phyloP scores from a whole-genome alignment of 2,797 vertebrate species.

The Sebastes wilsoni region DNA sequence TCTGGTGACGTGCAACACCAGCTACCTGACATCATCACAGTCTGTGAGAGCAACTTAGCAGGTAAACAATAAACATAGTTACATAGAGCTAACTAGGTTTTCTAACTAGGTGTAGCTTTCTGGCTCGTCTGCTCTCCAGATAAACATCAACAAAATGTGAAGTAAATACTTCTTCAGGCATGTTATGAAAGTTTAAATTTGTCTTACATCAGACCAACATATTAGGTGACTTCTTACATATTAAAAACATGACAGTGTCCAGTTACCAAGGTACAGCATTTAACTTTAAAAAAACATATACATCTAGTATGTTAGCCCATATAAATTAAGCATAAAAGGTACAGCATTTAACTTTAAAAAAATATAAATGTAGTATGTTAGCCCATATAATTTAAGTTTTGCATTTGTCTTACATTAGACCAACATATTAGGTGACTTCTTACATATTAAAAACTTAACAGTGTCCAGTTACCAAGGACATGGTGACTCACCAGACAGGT shows the following conservation, averaged over 20 bases:
- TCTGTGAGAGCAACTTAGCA: neutral
- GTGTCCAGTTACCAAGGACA: neutral
- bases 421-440: neutral
- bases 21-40: neutral
- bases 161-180: neutral
- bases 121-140: neutral
- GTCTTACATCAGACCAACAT: no score
- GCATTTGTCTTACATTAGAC: neutral
- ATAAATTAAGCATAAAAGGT: no score
- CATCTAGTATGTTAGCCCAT: no score
- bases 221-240: no score
- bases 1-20: neutral
- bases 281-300: no score
- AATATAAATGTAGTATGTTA: no score
- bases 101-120: neutral
- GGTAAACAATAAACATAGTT: neutral
- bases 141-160: neutral
- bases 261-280: no score
- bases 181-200: neutral
- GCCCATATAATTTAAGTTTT: neutral
- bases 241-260: no score
- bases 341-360: no score
- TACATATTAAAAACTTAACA: neutral
- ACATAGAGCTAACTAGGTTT: neutral
- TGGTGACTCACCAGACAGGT: conserved; percentile 43